Evolutionary conservation across 2,113 vertebrate species (phyloP).

Genomic region (Perognathus longimembris): DNA sequence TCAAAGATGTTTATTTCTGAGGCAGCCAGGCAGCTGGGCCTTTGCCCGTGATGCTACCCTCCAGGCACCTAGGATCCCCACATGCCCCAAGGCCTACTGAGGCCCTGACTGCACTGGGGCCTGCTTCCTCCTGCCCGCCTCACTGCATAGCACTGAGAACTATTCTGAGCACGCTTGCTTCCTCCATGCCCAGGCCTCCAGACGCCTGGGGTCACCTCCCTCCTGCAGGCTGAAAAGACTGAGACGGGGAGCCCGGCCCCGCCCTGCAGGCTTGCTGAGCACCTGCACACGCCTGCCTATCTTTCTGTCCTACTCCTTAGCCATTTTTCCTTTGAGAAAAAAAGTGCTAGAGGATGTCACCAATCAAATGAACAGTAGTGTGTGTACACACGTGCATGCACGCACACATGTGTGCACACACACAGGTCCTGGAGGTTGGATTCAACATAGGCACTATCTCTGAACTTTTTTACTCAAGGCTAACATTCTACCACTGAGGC

Average conservation of each 20-base stretch:
- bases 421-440: too few species aligned
- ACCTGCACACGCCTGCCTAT: not conserved
- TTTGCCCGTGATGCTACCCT: not conserved
- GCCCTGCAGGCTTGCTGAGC: not conserved
- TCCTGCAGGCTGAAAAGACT: fast-evolving
- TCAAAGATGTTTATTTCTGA: not conserved
- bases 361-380: not conserved
- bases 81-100: not conserved
- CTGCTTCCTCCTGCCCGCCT: not conserved
- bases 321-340: not conserved
- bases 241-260: not conserved
- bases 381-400: too few species aligned
- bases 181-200: not conserved
- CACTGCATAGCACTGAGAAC: too few species aligned
- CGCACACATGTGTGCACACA: too few species aligned
- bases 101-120: not conserved
- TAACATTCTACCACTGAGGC: too few species aligned
- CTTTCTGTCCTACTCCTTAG: too few species aligned
- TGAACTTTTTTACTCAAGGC: too few species aligned
- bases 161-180: not conserved
- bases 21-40: not conserved
- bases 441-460: too few species aligned
- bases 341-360: not conserved
- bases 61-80: not conserved
- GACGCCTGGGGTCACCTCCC: not conserved